Conservation (phyloP, 2,797 vertebrate genomes). For the Graptemys geographica region DNA sequence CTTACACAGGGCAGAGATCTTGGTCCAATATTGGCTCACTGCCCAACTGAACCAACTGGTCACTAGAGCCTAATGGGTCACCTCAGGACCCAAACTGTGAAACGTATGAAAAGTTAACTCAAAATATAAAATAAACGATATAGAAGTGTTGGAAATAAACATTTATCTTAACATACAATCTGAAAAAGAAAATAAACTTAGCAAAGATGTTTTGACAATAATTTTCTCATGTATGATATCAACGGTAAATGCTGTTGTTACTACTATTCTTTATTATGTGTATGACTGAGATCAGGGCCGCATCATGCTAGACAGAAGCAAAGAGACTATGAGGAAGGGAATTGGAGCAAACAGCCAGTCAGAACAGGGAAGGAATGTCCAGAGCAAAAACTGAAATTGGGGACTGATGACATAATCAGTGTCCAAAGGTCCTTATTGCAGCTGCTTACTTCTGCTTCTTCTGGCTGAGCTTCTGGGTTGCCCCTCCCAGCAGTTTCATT, state of each 20-base stretch:
- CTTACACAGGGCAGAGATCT: neutral
- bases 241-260: constrained; percentile 29
- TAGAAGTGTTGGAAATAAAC: constrained; percentile 6
- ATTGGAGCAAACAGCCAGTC: neutral
- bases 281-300: neutral
- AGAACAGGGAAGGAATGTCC: fast-evolving
- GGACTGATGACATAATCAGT: constrained; percentile 14
- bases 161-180: neutral
- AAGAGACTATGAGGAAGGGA: neutral
- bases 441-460: constrained; percentile 23
- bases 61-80: neutral
- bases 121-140: neutral
- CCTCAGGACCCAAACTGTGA: neutral
- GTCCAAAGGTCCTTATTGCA: neutral
- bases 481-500: neutral
- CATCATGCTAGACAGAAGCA: neutral
- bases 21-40: neutral
- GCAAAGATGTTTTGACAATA: neutral
- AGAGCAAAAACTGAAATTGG: constrained; percentile 1
- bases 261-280: neutral
- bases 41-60: fast-evolving
- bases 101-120: neutral
- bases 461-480: neutral
- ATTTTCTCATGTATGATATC: neutral
- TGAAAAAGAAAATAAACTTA: neutral